A percentile compares a stretch with the other conserved stretches of the same genome.
phyloP scores from a whole-genome alignment of 2,797 vertebrate genomes.

The Enteromius afrohamiltoni region DNA sequence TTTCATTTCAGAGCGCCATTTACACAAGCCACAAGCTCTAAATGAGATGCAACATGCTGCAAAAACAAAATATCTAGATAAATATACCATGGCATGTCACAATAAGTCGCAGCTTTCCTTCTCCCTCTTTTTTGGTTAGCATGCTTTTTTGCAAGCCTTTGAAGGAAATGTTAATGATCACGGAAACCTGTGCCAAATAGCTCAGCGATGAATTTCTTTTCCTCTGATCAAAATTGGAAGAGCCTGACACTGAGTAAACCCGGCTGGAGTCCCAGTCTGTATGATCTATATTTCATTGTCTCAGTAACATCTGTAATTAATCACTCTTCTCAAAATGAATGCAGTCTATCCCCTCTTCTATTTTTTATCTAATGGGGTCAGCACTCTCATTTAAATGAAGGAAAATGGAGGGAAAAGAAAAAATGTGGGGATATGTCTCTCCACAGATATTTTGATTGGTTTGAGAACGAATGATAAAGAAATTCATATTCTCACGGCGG shows the following conservation, averaged over 20 bases:
- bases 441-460: slow-evolving; percentile 5
- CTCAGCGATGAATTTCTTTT: slow-evolving; percentile 22
- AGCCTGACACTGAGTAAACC: slow-evolving; percentile 51
- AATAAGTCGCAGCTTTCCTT: slow-evolving; percentile 3
- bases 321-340: slow-evolving; percentile 54
- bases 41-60: slow-evolving; percentile 20
- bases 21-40: slow-evolving; percentile 18
- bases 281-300: slow-evolving; percentile 61
- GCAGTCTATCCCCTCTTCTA: slow-evolving; percentile 47
- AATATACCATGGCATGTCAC: slow-evolving; percentile 22
- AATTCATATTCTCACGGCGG: slow-evolving; percentile 1
- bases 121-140: slow-evolving; percentile 13
- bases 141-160: slow-evolving; percentile 14
- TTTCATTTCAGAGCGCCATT: slow-evolving; percentile 29
- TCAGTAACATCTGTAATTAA: slow-evolving; percentile 59
- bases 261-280: slow-evolving; percentile 46
- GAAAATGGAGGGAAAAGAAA: slow-evolving; percentile 42
- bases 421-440: neutral
- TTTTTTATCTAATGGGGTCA: slow-evolving; percentile 57
- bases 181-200: slow-evolving; percentile 38
- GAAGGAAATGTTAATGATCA: slow-evolving; percentile 46
- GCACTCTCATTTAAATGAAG: slow-evolving; percentile 51
- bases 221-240: slow-evolving; percentile 54
- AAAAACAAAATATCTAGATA: slow-evolving; percentile 36
- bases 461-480: neutral